Percentiles rank a stretch among this genome's conserved stretches.
Evolutionary conservation across 35 echinoderm and acorn worm genomes (phyloP).

Genomic region (Acanthaster planci): DNA sequence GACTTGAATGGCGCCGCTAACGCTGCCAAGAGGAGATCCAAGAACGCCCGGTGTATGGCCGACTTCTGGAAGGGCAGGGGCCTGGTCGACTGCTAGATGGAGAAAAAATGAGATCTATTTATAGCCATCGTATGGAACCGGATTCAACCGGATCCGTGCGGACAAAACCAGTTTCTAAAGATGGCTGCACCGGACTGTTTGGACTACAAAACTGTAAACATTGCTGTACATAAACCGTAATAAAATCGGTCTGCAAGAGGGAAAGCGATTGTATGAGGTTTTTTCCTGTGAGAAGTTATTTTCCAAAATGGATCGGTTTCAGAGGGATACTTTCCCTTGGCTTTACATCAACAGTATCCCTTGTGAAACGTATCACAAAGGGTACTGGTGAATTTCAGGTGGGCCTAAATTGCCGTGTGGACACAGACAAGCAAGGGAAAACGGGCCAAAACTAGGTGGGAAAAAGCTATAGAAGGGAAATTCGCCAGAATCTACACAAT

Average conservation of each 20-base stretch:
- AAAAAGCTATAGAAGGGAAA: no score
- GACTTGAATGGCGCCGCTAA: not conserved
- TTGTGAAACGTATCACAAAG: not conserved
- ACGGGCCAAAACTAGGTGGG: no score
- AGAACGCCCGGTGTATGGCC: not conserved
- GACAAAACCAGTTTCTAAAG: not conserved
- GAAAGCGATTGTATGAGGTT: no score
- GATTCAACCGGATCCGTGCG: not conserved
- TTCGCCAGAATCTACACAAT: no score
- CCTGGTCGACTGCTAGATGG: slow-evolving; percentile 1
- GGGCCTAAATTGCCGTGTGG: no score
- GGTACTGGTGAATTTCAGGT: not conserved
- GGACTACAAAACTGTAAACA: not conserved
- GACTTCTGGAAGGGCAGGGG: slow-evolving; percentile 24
- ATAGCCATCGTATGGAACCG: slow-evolving; percentile 1
- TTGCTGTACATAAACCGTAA: no score
- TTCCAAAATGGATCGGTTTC: no score
- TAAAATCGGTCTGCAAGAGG: no score
- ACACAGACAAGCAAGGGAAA: no score
- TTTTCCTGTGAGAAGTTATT: no score
- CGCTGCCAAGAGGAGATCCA: slow-evolving; percentile 10
- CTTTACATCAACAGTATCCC: not conserved
- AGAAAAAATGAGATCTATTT: not conserved
- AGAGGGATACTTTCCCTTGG: no score
- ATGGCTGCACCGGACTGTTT: slow-evolving; percentile 5